These are phyloP conservation scores for Phymastichus coffea DNA, from an alignment of 1,140 invertebrate genomes.

Conservation along the genomic window DNA sequence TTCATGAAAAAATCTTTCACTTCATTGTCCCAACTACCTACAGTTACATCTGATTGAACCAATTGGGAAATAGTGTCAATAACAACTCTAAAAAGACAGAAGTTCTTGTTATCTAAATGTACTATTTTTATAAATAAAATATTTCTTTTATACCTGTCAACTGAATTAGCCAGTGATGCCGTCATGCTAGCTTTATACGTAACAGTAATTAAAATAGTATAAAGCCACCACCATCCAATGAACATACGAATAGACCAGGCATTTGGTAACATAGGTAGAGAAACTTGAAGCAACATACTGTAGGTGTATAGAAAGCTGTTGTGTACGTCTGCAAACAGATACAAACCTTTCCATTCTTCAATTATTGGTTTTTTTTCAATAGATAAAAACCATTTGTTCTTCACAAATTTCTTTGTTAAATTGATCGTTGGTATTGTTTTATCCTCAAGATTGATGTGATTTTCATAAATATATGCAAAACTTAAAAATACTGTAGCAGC, in stretches of 20 bases:
- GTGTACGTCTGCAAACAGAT: constrained; percentile 68
- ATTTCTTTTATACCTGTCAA: constrained; percentile 57
- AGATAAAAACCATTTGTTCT: too few relatives aligned
- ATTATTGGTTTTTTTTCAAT: constrained; percentile 38
- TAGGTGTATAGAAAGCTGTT: constrained; percentile 77
- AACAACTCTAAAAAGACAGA: constrained; percentile 61
- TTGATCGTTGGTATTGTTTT: constrained; percentile 30
- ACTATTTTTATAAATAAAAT: constrained; percentile 5
- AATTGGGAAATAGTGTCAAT: constrained; percentile 74
- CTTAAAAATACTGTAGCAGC: constrained; percentile 60
- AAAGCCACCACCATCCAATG: constrained; percentile 84
- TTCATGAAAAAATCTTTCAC: constrained; percentile 69
- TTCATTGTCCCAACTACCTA: constrained; percentile 70
- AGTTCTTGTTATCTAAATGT: not conserved
- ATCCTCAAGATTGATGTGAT: constrained; percentile 44
- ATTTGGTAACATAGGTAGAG: constrained; percentile 70
- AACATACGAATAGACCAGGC: constrained; percentile 76
- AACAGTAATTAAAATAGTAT: constrained; percentile 74
- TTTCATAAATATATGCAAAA: constrained; percentile 53
- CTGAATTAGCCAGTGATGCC: constrained; percentile 75
- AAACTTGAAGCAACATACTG: constrained; percentile 76
- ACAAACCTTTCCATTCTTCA: constrained; percentile 53
- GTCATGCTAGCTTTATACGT: constrained; percentile 81
- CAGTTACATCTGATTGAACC: constrained; percentile 61
- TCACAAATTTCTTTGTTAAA: too few relatives aligned